Base-by-base conservation (phyloP, 2,888 invertebrate species). In the Melolontha melolontha region DNA sequence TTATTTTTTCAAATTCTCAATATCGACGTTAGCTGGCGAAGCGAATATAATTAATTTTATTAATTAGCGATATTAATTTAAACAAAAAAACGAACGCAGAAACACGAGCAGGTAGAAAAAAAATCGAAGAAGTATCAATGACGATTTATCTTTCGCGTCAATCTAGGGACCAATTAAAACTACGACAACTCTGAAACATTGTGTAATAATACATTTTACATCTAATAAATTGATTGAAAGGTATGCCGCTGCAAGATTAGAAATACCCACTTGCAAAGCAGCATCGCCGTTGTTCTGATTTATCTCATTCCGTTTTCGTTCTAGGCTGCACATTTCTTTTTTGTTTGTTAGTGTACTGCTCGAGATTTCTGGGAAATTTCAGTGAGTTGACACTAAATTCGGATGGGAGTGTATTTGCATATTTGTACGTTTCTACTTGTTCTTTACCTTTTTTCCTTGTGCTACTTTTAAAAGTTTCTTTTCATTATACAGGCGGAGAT, bases 111-210 rank as follows among this genome's bases (percentile, higher is more conserved):
- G 64, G 70, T 73, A 75, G 76, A 75, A 73, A 8, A 10, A 34
- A 34, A 34, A 6, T 34, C 34, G 34, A 34, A 72, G 69, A 66
- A 74, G 74, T 71, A 77, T 77, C 77, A 76, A 76, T 78, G 77
- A 78, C 76, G 76, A 76, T 69, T 78, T 79, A 80, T 80, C 79
- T 73, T 67, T 71, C 72, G 75, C 75, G 76, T 79, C 78, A 78
- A 80, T 80, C 79, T 78, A 5, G 63, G 69, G 74, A 71, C 78
- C 80, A 80, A 80, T 80, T 81, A 80, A 79, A 77, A 74, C 75
- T 76, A 74, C 78, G 80, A 80, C 80, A 80, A 77, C 76, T 79
- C 78, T 76, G 78, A 74, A 78, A 77, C 77, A 78, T 79, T 79
- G 78, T 79, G 77, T 79, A 79, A 80, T 79, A 79, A 79, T 79